Base-by-base conservation (phyloP, 2,888 invertebrate genomes). In the Ornithoptera alexandrae region DNA sequence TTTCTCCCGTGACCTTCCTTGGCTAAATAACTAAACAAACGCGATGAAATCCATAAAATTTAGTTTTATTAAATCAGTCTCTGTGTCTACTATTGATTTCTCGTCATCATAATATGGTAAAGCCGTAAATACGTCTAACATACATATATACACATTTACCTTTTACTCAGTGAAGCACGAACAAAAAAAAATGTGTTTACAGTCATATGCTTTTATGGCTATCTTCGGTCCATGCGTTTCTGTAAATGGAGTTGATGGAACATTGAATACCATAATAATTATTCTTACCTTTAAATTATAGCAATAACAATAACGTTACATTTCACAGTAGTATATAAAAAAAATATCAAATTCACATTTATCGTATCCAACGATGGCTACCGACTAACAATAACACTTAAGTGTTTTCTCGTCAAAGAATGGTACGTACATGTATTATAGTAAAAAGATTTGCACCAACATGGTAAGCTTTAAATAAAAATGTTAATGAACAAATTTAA, bases 261-360 rank as follows among this genome's bases (percentile, higher is more conserved):
- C 22, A 20, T 69, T 24, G 22, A 46, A 58, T 62, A 66, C 50
- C 57, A 62, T 68, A 68, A 62, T 65, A 42, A 62, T 57, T 58
- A 69, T 65, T 66, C 30, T 62, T 50, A n/a, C 36, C 50, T 58
- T 58, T 58, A 61, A 56, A 24, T 22, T 60, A 65, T 60, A 42
- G 24, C 20, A 65, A 10, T 30, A 30, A 30, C 22, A 64, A 62
- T 46, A 65, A 65, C 62, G 22, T 53, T 56, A 57, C 61, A n/a
- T 56, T 42, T 61, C 8, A 56, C 65, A 65, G 30, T 18, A 12
- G n/a, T 8, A 53, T 8, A 53, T 8, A 53, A 18, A n/a, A 42
- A 42, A 18, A 46, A 58, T 24, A 68, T 8, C 57, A 59, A 59
- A 62, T 58, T 20, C 36, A n/a, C 24, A 22, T 36, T 57, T 12